Evolutionary conservation across 2,113 vertebrate species (phyloP).

Genomic region (Stercorarius parasiticus): DNA sequence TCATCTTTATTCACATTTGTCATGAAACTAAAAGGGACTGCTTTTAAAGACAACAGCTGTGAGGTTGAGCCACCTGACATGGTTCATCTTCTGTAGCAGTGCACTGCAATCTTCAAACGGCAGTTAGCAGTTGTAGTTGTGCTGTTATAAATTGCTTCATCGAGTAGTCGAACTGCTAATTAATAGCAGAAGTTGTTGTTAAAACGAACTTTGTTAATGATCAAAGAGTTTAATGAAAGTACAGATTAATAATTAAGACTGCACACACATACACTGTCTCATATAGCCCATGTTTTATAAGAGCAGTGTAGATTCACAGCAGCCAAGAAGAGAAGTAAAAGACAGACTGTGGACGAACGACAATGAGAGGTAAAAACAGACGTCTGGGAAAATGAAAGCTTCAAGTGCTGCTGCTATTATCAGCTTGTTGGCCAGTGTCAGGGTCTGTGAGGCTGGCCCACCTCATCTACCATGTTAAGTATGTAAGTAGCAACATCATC

Average conservation of each 20-base stretch:
- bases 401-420: not conserved
- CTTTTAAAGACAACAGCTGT: not conserved
- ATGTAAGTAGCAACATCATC: constrained; percentile 94
- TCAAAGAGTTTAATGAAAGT: constrained; percentile 28
- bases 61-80: not conserved
- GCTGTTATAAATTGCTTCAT: not conserved
- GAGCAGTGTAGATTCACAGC: constrained; percentile 39
- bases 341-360: constrained; percentile 31
- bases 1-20: not conserved
- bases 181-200: not conserved
- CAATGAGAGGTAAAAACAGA: not conserved
- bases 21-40: not conserved
- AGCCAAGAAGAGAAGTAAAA: constrained; percentile 32
- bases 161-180: not conserved
- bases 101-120: not conserved
- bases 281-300: not conserved
- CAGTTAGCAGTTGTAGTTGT: not conserved
- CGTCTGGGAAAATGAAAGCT: not conserved
- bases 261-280: not conserved
- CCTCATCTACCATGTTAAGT: constrained; percentile 95
- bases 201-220: constrained; percentile 41
- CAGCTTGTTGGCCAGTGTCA: constrained; percentile 63
- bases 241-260: constrained; percentile 3
- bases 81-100: not conserved
- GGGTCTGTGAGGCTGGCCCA: constrained; percentile 89